Evolutionary conservation across 2,113 vertebrate species (phyloP), one percentile per base, ranked within the genome.

Genomic region (Corvus moneduloides): DNA sequence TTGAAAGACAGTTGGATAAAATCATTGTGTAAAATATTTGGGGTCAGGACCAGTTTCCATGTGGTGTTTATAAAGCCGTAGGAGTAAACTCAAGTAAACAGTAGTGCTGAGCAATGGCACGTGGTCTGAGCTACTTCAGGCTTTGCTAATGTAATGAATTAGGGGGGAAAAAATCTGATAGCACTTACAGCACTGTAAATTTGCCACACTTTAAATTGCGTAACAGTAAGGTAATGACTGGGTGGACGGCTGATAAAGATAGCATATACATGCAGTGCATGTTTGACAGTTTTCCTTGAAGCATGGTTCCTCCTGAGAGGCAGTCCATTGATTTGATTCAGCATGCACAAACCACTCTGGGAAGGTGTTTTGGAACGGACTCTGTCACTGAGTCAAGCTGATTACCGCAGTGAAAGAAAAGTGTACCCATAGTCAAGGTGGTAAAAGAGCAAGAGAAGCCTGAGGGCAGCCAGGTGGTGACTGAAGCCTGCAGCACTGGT

Each of bases 331-430:
- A 52, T 64, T 84, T 71, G 6, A 26, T 77, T 56, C 63, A 33
- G 41, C 30, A 7, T 3, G 17, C 15, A 3, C 27, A 35, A 56
- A 58, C 17, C 13, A 2, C 37, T 16, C 58, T 5, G 28, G 49
- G 18, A 17, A 16, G 16, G 8, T 37, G 46, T 64, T 13, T 43
- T 1, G 2, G 30, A 24, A 27, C 0, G 0, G 21, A 3, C 23
- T 33, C 18, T 28, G 35, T 30, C 10, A 8, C 16, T 10, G 3
- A 11, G 9, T 13, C 41, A 20, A 27, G 59, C 54, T 37, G 46
- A 6, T 44, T 49, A 44, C 7, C 11, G 11, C 11, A 13, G n/a
- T 9, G 48, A 21, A 61, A 78, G 8, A 11, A 37, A 35, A 58
- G 13, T 3, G 2, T 6, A 10, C 54, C 20, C 1, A 0, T 6